These are phyloP conservation scores for Dendrophyllia cribrosa DNA, from an alignment of 64 coral and sea anemone species.

Conservation along the genomic window DNA sequence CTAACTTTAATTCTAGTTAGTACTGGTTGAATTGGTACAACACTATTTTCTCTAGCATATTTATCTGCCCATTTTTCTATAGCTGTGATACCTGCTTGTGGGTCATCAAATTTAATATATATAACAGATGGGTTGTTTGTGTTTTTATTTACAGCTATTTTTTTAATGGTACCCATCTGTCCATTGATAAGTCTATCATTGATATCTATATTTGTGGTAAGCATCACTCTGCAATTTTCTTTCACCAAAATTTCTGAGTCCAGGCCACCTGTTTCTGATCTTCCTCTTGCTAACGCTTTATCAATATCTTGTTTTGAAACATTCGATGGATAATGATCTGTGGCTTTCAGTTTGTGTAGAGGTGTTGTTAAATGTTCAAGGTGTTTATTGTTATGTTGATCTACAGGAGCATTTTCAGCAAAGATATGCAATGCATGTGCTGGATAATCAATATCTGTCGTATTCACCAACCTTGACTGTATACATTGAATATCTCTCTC, in stretches of 20 bases:
- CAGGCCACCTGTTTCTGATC: neutral
- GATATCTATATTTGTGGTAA: neutral
- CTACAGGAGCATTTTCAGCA: slow-evolving; percentile 56
- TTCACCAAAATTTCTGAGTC: slow-evolving; percentile 50
- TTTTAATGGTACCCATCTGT: slow-evolving; percentile 55
- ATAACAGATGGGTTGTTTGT: slow-evolving; percentile 52
- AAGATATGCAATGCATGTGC: slow-evolving; percentile 34
- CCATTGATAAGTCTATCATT: neutral
- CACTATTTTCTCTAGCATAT: slow-evolving; percentile 33
- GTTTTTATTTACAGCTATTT: slow-evolving; percentile 23
- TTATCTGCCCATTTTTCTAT: slow-evolving; percentile 22
- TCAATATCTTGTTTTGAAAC: slow-evolving; percentile 18
- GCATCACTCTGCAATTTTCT: slow-evolving; percentile 53
- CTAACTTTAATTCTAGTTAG: slow-evolving; percentile 27
- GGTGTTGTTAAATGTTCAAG: too few relatives aligned
- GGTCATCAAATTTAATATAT: slow-evolving; percentile 71
- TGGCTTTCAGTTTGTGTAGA: too few relatives aligned
- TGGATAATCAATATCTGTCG: slow-evolving; percentile 20
- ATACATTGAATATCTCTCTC: slow-evolving; percentile 7
- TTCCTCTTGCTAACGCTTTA: neutral
- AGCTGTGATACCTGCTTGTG: slow-evolving; percentile 22
- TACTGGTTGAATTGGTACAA: neutral
- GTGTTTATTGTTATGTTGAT: slow-evolving; percentile 2
- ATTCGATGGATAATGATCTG: slow-evolving; percentile 52
- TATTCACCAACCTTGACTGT: neutral